These are phyloP conservation scores for Sphyrna mokarran DNA, from an alignment of 2,113 vertebrate species.

Conservation along the genomic window DNA sequence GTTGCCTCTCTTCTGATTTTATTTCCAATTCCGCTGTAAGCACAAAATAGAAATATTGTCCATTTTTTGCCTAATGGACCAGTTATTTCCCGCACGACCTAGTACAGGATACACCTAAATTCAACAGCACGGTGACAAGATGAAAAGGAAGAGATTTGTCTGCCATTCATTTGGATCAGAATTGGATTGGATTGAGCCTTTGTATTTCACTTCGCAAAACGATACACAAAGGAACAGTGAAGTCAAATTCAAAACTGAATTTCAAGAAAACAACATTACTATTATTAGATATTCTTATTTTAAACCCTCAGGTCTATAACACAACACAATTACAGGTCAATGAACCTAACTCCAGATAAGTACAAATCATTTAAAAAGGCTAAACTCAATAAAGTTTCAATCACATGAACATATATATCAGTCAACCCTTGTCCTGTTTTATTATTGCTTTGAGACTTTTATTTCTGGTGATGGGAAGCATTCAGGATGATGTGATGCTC, in stretches of 20 bases:
- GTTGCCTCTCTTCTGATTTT: too few species aligned
- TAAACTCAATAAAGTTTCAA: slow-evolving; percentile 13
- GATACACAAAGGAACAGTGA: background rate
- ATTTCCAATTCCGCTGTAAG: too few species aligned
- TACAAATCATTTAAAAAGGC: background rate
- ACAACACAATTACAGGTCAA: background rate
- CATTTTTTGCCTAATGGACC: too few species aligned
- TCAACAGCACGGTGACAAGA: background rate
- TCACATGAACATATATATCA: background rate
- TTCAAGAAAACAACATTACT: background rate
- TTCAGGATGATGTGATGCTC: background rate
- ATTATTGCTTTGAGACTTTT: background rate
- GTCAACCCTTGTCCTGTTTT: background rate
- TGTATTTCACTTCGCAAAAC: background rate
- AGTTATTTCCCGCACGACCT: too few species aligned
- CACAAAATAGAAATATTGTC: too few species aligned
- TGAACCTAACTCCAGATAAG: background rate
- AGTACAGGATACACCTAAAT: background rate
- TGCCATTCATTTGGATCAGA: background rate
- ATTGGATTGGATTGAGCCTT: background rate
- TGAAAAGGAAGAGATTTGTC: background rate
- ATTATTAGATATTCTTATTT: background rate
- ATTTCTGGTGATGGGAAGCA: background rate
- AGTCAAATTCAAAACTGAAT: background rate
- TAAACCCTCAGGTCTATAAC: background rate